Conservation (phyloP, 2,113 vertebrate genomes). For the Monarcha castaneiventris region DNA sequence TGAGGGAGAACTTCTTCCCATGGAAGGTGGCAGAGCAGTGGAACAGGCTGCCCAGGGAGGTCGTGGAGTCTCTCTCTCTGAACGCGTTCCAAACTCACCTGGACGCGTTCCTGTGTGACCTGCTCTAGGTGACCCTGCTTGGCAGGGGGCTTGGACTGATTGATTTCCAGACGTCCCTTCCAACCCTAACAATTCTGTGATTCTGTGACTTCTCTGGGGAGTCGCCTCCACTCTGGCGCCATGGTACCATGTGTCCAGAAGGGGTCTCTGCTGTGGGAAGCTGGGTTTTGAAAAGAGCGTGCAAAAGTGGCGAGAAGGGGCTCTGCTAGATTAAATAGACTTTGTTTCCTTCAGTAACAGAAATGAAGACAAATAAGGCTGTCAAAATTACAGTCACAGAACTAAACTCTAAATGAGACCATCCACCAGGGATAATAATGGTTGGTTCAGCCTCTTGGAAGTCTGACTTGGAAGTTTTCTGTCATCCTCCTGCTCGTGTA, state of each 20-base stretch:
- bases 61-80: not conserved
- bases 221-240: fast-evolving
- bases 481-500: not conserved
- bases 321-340: not conserved
- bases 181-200: not conserved
- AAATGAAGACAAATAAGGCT: not conserved
- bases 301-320: not conserved
- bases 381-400: not conserved
- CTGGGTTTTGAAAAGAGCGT: fast-evolving
- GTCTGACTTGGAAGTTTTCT: not conserved
- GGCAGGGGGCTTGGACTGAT: not conserved
- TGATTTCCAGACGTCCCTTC: not conserved
- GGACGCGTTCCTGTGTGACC: fast-evolving
- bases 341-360: fast-evolving
- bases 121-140: not conserved
- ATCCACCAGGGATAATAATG: not conserved
- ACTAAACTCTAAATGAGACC: not conserved
- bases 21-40: not conserved
- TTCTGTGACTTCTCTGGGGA: not conserved
- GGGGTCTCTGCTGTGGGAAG: not conserved
- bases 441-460: not conserved
- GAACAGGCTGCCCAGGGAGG: not conserved
- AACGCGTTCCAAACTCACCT: not conserved
- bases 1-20: not conserved
- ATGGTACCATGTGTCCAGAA: fast-evolving